Base-by-base conservation (phyloP, 1,140 invertebrate species). In the Zaprionus ornatus region DNA sequence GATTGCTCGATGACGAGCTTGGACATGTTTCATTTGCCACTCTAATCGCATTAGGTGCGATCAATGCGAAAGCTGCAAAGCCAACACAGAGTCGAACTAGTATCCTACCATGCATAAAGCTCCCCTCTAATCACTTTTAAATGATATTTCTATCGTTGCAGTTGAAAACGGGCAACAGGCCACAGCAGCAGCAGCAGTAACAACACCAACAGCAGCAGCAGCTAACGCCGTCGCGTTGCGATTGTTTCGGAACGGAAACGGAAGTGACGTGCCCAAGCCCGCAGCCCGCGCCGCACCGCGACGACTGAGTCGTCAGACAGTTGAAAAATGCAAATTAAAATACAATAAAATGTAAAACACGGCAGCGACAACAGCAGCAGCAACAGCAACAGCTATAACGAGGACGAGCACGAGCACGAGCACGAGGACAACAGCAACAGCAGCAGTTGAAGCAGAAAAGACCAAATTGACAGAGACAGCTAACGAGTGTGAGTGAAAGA, bases 251-350 rank as follows among this genome's bases (percentile, higher is more conserved):
- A 27, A 60, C 84, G 84, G 85, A 88, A 88, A 80, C 84, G 84
- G 80, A 88, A 88, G 78, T 84, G 68, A 76, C 69, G 76, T 72
- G 66, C 48, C 42, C 40, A 45, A 45, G 13, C 37, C 37, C 15
- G 15, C n/a, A 32, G 29, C 6, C 19, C 25, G 54, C 32, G 63
- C 27, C 52, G 42, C 32, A 68, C 45, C 4, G 64, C 13, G 56
- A 57, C 29, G 48, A 21, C 7, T 17, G 40, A 65, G 61, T 74
- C 73, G 61, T 84, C 77, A 71, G 79, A 76, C 80, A 74, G 77
- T 80, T 83, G 70, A 90, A 90, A 81, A 88, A 88, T 88, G 72
- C 78, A 88, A 88, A 88, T 90, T 90, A 90, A 88, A 90, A 88
- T 75, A 85, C 69, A 88, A 90, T 88, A 90, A 88, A 85, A 88